Base-by-base conservation (phyloP, 2,113 vertebrate genomes). In the Ailurus styani region DNA sequence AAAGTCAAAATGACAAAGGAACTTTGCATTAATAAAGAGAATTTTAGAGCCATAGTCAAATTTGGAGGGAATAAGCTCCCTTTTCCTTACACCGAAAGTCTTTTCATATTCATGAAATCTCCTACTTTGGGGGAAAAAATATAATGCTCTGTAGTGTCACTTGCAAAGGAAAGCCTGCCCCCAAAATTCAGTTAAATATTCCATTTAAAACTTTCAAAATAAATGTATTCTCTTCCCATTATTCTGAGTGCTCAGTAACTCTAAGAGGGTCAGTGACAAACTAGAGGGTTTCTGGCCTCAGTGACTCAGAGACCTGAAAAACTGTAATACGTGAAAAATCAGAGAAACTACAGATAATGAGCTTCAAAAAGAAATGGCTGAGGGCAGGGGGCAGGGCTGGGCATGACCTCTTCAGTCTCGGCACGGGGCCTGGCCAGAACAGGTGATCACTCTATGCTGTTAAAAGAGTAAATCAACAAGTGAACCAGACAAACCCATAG, bases 11-110 rank as follows among this genome's bases (percentile, higher is more conserved):
- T 88, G 79, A 96, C 90, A 96, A 97, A 97, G 94, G 87, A 88
- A 93, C 10, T 96, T 97, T 97, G 94, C 97, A 97, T 95, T 95
- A 81, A 84, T 93, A 94, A 96, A 94, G 57, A 98, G 60, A 95
- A 83, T 83, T 77, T 55, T 95, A 79, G 50, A 94, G 40, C 29
- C 60, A 3, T 81, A 97, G 93, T 96, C 96, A 98, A 97, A 96
- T 95, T 55, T 57, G 34, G 20, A 98, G 62, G 75, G 27, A 83
- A 52, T 78, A 95, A 93, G 84, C 37, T 21, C 75, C n/a, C 20
- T 97, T n/a, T 91, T 70, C 90, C 90, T 96, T 90, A 75, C 54
- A 72, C 42, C 66, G 13, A 54, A 95, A 93, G 29, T 89, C 50
- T 85, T 90, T 95, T 66, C 91, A 52, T 82, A 79, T 55, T 15